These are phyloP conservation scores for Papilio helenus DNA, from an alignment of 1,140 invertebrate genomes.

Conservation along the genomic window DNA sequence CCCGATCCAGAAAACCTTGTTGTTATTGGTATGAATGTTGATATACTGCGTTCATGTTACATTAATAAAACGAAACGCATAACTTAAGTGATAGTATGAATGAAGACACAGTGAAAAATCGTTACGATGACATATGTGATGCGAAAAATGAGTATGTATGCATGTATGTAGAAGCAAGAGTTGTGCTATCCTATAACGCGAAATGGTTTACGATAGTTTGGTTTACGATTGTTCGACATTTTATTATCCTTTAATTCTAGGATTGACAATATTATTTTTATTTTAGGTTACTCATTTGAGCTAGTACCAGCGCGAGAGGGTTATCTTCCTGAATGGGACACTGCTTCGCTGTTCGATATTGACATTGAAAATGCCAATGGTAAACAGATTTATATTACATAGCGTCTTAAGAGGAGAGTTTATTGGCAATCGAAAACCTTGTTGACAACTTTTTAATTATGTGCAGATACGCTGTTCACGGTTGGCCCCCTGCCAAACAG, in stretches of 20 bases:
- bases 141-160: not conserved
- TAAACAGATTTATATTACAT: constrained; percentile 38
- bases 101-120: not conserved
- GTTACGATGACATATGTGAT: not conserved
- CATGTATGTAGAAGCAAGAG: too few relatives aligned
- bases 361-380: constrained; percentile 52
- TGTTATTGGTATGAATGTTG: constrained; percentile 53
- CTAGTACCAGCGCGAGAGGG: constrained; percentile 53
- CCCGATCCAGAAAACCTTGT: constrained; percentile 61
- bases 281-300: constrained; percentile 64
- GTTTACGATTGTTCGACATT: not conserved
- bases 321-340: constrained; percentile 62
- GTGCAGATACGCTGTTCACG: constrained; percentile 63
- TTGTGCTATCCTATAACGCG: too few relatives aligned
- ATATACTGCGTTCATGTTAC: too few relatives aligned
- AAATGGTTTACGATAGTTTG: too few relatives aligned
- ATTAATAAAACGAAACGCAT: too few relatives aligned
- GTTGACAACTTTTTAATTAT: constrained; percentile 36
- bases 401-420: not conserved
- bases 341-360: constrained; percentile 50
- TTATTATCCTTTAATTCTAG: not conserved
- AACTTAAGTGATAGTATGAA: not conserved
- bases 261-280: constrained; percentile 19
- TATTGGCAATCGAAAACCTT: not conserved
- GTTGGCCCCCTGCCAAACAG: constrained; percentile 60